Evolutionary conservation across 2,888 invertebrate genomes (phyloP), one percentile per base, ranked within the genome.

Genomic region (Asteroscopus sphinx): DNA sequence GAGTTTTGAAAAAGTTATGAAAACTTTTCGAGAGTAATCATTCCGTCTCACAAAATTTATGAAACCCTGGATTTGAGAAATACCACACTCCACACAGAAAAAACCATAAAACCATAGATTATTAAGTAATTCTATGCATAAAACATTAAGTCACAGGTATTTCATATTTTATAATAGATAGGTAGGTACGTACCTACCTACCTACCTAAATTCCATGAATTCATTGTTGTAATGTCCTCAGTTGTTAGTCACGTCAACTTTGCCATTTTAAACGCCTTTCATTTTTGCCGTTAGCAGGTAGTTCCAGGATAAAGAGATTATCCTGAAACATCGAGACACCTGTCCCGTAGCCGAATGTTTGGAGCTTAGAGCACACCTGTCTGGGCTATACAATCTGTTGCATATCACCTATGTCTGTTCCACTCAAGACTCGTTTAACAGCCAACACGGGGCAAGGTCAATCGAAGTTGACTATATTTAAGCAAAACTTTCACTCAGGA

Each of bases 401-500:
- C 67, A 59, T 63, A 69, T 55, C 47, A 44, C 44, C 40, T 59
- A 59, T n/a, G 39, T 57, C 55, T 59, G 49, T 51, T 49, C 36
- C 33, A 58, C 57, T 62, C 63, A 54, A 71, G 59, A 79, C 80
- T 77, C 57, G 79, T 83, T 81, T 77, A 70, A 73, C 73, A 47
- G 75, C 39, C 46, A 70, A 58, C 66, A 73, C 60, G 47, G 47
- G 68, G 69, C 82, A 82, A 83, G 85, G 85, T 82, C 84, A 81
- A 76, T 72, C 62, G 59, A 68, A 68, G 57, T 68, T 56, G 63
- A 57, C 57, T 76, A 45, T 64, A 75, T 75, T n/a, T n/a, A n/a
- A n/a, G 68, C 67, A 69, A 79, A 80, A 85, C 85, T 85, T 85
- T 85, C 85, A 82, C 85, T 81, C 39, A 35, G 28, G 47, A 58